Evolutionary conservation across 2,888 invertebrate species (phyloP).

Genomic region (Epicampocera succincta): DNA sequence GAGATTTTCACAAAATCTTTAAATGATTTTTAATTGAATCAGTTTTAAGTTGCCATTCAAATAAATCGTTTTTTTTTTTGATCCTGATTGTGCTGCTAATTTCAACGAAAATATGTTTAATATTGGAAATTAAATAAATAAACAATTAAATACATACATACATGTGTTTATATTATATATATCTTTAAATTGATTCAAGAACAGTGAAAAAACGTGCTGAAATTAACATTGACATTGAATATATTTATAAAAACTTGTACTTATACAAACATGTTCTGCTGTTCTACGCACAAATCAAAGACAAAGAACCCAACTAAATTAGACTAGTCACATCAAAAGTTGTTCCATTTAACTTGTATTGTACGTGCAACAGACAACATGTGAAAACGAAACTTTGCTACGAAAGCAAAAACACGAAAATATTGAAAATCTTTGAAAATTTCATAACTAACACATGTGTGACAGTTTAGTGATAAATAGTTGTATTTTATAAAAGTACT

Average conservation of each 20-base stretch:
- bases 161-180: not conserved
- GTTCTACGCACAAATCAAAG: too few relatives aligned
- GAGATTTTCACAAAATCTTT: constrained; percentile 3
- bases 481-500: too few relatives aligned
- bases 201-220: not conserved
- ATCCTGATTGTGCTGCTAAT: not conserved
- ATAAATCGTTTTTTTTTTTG: constrained; percentile 20
- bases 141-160: too few relatives aligned
- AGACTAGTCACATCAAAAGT: too few relatives aligned
- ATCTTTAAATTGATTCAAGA: not conserved
- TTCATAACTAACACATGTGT: too few relatives aligned
- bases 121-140: not conserved
- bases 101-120: not conserved
- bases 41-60: constrained; percentile 20
- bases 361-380: constrained; percentile 32
- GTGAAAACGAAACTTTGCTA: not conserved
- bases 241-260: too few relatives aligned
- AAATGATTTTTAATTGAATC: constrained; percentile 28
- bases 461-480: too few relatives aligned
- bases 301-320: too few relatives aligned
- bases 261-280: too few relatives aligned
- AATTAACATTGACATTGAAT: constrained; percentile 36
- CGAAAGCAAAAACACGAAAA: not conserved
- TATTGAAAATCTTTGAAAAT: too few relatives aligned
- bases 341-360: constrained; percentile 58